Base-by-base conservation (phyloP, 2,113 vertebrate species). In the Psephotus haematonotus region DNA sequence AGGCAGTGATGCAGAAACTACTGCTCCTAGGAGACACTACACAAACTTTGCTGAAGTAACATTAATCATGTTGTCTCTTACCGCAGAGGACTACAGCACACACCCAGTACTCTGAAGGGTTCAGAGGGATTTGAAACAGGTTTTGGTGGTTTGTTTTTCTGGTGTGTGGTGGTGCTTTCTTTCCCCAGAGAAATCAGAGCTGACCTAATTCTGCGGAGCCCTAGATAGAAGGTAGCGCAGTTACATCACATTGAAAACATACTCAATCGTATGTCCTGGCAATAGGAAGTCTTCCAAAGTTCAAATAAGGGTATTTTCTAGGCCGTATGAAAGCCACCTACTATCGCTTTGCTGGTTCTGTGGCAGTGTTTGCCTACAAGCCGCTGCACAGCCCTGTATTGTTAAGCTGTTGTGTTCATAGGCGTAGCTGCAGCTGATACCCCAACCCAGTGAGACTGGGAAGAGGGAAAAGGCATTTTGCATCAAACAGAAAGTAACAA, bases 401-500 rank as follows among this genome's bases (percentile, higher is more conserved):
- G 20, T 39, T 11, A 7, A 17, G 23, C 28, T 79, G 47, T 28
- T 76, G 25, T 29, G 15, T 39, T 31, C 41, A 10, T 1, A 19
- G 53, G 24, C 4, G 0, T 22, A 31, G 37, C 10, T 41, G 84
- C 47, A 37, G 33, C 2, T 24, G 15, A 10, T 13, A 7, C 1
- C 2, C 11, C 8, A 2, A 2, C 7, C 2, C 0, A 10, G 7
- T 8, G 14, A 52, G 29, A 19, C 0, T 16, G 60, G 31, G 13
- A 19, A 50, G 39, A 11, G 27, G 27, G 9, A 76, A 78, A 7
- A 53, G 22, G 8, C 15, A 10, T 37, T 47, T 60, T 57, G 47
- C 35, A 31, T 24, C 41, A 13, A 39, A 41, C 11, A 5, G 5
- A 18, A 43, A 49, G 35, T 53, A 63, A 44, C 16, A 60, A 43